Evolutionary conservation across 2,113 vertebrate species (phyloP), one percentile per base, ranked within the genome.

Genomic region (Megalops atlanticus): DNA sequence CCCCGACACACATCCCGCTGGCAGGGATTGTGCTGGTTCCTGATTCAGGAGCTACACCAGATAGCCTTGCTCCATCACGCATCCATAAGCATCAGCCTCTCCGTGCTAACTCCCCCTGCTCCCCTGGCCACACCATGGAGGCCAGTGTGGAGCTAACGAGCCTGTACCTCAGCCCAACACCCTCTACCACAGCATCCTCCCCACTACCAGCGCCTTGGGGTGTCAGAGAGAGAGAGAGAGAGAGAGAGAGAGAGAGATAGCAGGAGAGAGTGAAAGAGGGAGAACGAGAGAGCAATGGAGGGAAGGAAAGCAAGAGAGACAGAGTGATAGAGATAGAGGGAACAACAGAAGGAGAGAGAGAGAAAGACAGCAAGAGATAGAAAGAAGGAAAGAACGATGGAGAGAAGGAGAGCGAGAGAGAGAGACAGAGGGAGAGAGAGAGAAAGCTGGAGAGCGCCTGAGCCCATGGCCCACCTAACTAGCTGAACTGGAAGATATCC

Each of bases 401-500:
- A 81, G 87, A 79, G 82, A 85, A 83, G 82, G 35, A 21, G 75
- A 77, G 24, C 15, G 36, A 76, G 43, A 52, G 49, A 52, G 49
- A 52, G 49, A 52, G 16, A 52, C 7, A 38, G 74, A 27, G 21
- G 14, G 36, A 12, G 41, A 24, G 33, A 36, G 69, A 12, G 6
- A 43, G 24, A 41, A 35, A 31, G 68, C 3, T 15, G 81, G 84
- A 87, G 81, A 85, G 87, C 82, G 85, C 10, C 68, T 70, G 79
- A 8, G 54, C 27, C 31, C 85, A 91, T 5, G 58, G 88, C 87
- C 91, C 85, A 91, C 89, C 90, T 92, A 89, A 92, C 89, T 91
- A 90, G 91, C 90, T 93, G 89, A 92, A 92, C 89, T 91, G 89
- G 86, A 91, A 91, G 88, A 90, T 91, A 90, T 91, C 82, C 87